Percentiles rank a stretch among this genome's conserved stretches.
Conservation (phyloP, 2,888 invertebrate species). For the Chydorus sphaericus region DNA sequence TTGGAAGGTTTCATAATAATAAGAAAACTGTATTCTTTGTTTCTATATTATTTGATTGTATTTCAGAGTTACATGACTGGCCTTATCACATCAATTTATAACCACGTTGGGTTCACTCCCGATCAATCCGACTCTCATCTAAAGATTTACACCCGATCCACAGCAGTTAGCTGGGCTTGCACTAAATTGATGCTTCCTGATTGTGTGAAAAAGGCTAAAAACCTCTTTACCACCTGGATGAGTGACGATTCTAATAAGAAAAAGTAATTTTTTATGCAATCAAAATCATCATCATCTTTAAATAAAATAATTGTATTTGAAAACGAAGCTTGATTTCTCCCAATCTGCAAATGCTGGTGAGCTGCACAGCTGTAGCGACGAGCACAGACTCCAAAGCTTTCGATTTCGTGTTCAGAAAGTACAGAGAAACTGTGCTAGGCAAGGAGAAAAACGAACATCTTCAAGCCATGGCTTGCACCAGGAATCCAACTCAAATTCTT, state of each 20-base stretch:
- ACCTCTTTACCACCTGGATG: constrained; percentile 61
- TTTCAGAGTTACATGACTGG: constrained; percentile 21
- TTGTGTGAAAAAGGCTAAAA: constrained; percentile 54
- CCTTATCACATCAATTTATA: constrained; percentile 18
- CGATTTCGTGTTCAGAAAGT: constrained; percentile 74
- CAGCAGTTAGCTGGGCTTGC: constrained; percentile 58
- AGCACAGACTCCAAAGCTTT: constrained; percentile 76
- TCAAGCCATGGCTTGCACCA: constrained; percentile 63
- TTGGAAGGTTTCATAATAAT: constrained; percentile 20
- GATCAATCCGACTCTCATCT: constrained; percentile 46
- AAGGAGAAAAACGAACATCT: constrained; percentile 66
- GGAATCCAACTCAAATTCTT: constrained; percentile 32
- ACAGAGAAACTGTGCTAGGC: constrained; percentile 55
- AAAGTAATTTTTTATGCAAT: neutral
- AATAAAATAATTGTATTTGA: neutral
- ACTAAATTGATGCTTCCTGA: constrained; percentile 48
- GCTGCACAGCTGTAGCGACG: constrained; percentile 68
- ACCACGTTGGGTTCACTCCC: constrained; percentile 43
- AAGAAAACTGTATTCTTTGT: neutral
- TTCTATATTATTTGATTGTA: constrained; percentile 14
- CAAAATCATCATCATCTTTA: neutral
- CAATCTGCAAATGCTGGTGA: constrained; percentile 65
- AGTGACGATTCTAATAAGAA: constrained; percentile 24
- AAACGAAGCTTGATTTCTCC: constrained; percentile 44
- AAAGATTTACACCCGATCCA: constrained; percentile 51